These are phyloP conservation scores for Scaptomyza reducta DNA, from an alignment of 2,888 invertebrate genomes.

Conservation along the genomic window DNA sequence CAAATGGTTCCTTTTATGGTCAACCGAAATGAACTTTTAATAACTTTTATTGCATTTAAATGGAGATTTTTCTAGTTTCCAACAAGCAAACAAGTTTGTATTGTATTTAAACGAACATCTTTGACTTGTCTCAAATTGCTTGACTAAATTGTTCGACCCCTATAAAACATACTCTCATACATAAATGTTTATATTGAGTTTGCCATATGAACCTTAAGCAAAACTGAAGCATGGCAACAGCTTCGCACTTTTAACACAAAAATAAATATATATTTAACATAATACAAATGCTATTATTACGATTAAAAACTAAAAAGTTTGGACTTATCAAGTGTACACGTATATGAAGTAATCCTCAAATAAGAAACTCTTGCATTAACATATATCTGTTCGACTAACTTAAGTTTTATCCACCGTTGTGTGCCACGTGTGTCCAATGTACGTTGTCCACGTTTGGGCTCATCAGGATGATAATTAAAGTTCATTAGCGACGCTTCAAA, in stretches of 20 bases:
- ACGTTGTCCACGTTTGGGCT: slow-evolving; percentile 4
- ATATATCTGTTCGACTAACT: too few species aligned
- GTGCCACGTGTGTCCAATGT: background rate
- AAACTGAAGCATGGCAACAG: background rate
- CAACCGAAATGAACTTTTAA: too few species aligned
- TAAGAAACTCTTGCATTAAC: background rate
- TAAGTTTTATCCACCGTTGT: background rate
- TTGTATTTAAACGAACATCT: background rate
- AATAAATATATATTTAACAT: too few species aligned
- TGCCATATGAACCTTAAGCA: background rate
- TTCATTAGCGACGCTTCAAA: slow-evolving; percentile 74
- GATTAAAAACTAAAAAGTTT: too few species aligned
- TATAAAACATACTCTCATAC: background rate
- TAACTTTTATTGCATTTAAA: too few species aligned
- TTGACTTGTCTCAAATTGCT: background rate
- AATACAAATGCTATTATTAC: too few species aligned
- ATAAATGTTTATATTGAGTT: background rate
- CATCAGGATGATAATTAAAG: slow-evolving; percentile 64
- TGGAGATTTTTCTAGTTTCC: too few species aligned
- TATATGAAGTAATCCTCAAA: background rate
- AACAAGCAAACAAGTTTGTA: background rate
- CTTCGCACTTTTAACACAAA: background rate
- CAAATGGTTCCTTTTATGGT: too few species aligned
- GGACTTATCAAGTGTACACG: too few species aligned
- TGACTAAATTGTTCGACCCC: background rate